Evolutionary conservation across 2,888 invertebrate species (phyloP).

Genomic region (Chrysomela aeneicollis): DNA sequence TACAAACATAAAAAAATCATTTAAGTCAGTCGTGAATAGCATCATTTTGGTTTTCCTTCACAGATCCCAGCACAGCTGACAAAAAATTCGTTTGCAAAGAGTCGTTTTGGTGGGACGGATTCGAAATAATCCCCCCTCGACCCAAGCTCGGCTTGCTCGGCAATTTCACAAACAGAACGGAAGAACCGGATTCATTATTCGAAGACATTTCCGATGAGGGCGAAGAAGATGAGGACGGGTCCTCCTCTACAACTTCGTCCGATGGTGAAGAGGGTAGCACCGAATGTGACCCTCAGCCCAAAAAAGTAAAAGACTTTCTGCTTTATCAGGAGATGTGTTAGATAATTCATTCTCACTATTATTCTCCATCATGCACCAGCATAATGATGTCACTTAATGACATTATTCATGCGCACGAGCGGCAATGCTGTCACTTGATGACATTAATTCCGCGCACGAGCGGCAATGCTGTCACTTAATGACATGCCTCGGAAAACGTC

Average conservation of each 20-base stretch:
- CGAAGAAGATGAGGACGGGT: slow-evolving; percentile 50
- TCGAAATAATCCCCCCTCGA: slow-evolving; percentile 70
- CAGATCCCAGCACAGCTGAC: slow-evolving; percentile 50
- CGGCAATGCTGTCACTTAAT: too few relatives aligned
- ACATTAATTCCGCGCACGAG: too few relatives aligned
- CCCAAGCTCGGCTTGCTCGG: slow-evolving; percentile 71
- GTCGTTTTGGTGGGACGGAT: slow-evolving; percentile 78
- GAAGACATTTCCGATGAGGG: slow-evolving; percentile 46
- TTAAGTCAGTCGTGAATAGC: too few relatives aligned
- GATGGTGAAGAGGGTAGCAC: slow-evolving; percentile 51
- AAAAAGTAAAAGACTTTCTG: slow-evolving; percentile 25
- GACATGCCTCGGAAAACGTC: too few relatives aligned
- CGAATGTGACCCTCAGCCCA: slow-evolving; percentile 49
- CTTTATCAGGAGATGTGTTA: too few relatives aligned
- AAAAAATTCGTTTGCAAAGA: slow-evolving; percentile 70
- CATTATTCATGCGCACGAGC: too few relatives aligned
- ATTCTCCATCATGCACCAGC: too few relatives aligned
- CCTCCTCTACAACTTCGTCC: slow-evolving; percentile 40
- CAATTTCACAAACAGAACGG: slow-evolving; percentile 44
- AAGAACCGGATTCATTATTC: slow-evolving; percentile 32
- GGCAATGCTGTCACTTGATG: too few relatives aligned
- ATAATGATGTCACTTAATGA: too few relatives aligned
- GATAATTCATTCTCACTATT: too few relatives aligned
- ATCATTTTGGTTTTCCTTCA: background rate
- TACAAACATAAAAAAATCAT: too few relatives aligned